A percentile compares a stretch with the other conserved stretches of the same genome.
Evolutionary conservation across 2,888 invertebrate genomes (phyloP).

Genomic region (Spodoptera picta): DNA sequence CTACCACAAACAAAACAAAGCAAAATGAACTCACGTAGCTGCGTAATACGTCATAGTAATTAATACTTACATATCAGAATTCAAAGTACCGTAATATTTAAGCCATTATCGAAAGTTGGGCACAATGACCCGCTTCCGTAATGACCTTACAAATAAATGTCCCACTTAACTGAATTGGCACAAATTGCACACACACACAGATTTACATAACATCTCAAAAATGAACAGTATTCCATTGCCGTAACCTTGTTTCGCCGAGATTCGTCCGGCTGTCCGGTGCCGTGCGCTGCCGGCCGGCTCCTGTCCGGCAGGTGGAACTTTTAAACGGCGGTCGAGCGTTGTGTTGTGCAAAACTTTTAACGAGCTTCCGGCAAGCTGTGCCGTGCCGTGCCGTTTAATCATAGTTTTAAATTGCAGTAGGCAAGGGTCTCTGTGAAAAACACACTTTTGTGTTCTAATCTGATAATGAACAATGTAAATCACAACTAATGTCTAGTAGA

Average conservation of each 20-base stretch:
- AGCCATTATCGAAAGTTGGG: constrained; percentile 50
- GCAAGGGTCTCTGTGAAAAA: constrained; percentile 24
- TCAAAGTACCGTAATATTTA: constrained; percentile 44
- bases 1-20: not conserved
- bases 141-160: constrained; percentile 43
- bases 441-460: constrained; percentile 12
- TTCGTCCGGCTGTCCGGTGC: constrained; percentile 22
- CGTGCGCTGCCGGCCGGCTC: constrained; percentile 20
- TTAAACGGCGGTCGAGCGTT: constrained; percentile 48
- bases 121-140: constrained; percentile 33
- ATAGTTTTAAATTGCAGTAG: constrained; percentile 52
- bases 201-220: constrained; percentile 51
- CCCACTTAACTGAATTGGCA: constrained; percentile 45
- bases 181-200: constrained; percentile 38
- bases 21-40: constrained; percentile 9
- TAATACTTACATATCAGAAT: constrained; percentile 27
- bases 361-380: constrained; percentile 52
- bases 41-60: constrained; percentile 23
- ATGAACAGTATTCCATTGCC: constrained; percentile 43
- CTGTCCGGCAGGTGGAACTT: constrained; percentile 51
- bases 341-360: constrained; percentile 53
- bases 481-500: constrained; percentile 7
- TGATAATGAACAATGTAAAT: constrained; percentile 11
- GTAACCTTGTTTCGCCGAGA: constrained; percentile 41
- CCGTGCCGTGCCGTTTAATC: constrained; percentile 47